phyloP scores from a whole-genome alignment of 1,140 invertebrate species.

The Cotesia typhae region DNA sequence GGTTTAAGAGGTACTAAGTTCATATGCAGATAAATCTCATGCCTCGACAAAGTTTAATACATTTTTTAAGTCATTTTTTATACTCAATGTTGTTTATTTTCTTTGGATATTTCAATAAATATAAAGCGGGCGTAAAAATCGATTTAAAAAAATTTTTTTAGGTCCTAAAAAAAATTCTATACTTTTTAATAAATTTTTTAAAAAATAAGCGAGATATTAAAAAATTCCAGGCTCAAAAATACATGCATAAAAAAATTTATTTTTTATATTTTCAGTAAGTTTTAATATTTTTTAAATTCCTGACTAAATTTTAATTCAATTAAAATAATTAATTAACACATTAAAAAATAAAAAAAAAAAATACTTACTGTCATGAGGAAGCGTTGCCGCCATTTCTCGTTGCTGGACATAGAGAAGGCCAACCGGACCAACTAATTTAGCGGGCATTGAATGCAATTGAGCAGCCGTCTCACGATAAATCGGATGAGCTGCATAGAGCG shows the following conservation, averaged over 20 bases:
- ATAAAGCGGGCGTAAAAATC: too few relatives aligned
- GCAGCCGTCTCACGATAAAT: conserved; percentile 85
- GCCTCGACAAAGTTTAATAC: too few relatives aligned
- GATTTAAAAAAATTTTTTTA: too few relatives aligned
- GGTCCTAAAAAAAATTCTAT: not conserved
- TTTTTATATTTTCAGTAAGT: too few relatives aligned
- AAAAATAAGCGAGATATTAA: not conserved
- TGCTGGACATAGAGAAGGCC: conserved; percentile 90
- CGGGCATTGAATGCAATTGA: conserved; percentile 78
- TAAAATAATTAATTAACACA: too few relatives aligned
- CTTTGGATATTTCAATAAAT: too few relatives aligned
- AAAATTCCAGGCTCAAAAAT: not conserved
- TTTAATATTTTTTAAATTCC: too few relatives aligned
- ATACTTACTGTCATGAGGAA: conserved; percentile 86
- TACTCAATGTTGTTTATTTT: too few relatives aligned
- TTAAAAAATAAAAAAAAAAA: too few relatives aligned
- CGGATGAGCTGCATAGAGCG: conserved; percentile 81
- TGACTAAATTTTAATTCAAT: too few relatives aligned
- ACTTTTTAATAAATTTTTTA: not conserved
- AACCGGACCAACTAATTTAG: conserved; percentile 81
- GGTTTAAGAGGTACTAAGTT: not conserved
- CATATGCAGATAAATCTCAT: too few relatives aligned
- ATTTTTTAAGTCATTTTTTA: too few relatives aligned
- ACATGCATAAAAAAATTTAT: not conserved
- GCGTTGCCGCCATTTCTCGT: conserved; percentile 88